Base-by-base conservation (phyloP, 1,140 invertebrate genomes). In the Bicyclus anynana region DNA sequence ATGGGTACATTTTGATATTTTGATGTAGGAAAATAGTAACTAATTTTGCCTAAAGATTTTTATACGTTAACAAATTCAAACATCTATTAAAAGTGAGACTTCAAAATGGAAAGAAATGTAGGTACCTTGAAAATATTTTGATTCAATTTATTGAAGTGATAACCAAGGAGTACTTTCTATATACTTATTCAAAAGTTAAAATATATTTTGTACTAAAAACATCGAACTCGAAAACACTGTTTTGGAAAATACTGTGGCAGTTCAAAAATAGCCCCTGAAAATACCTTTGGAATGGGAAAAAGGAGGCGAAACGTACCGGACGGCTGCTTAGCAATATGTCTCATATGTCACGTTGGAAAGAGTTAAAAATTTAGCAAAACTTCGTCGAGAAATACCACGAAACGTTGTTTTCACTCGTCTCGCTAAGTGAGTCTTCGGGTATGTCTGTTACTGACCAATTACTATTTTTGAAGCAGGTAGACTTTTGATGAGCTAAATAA, bases 281-380 rank as follows among this genome's bases (percentile, higher is more conserved):
- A 40, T 40, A 17, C 37, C 14, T 40, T 40, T 17, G 16, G 13
- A 17, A 40, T 14, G 37, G 13, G 37, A 40, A 40, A 40, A 40
- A 40, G 37, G 14, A 52, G 35, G 35, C 33, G 27, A 33, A 51
- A 38, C 33, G 21, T 12, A 40, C 50, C 21, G 48, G 40, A 38
- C 56, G 16, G 26, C 47, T 40, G 20, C 44, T 59, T 54, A 67
- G 37, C 37, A 40, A 40, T 40, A 49, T 60, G 50, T 57, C 44
- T 47, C n/a, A 48, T 42, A 48, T 62, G 53, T 52, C 60, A 21
- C 13, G 20, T 13, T n/a, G 23, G 33, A 51, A 55, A 56, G 42
- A 38, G 55, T 54, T 59, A 56, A 63, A 67, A 67, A 67, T 60
- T 63, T 50, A 27, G 52, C 13, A 50, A 54, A 59, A 49, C 37